phyloP scores from a whole-genome alignment of 2,113 vertebrate species.

The Callionymus lyra region DNA sequence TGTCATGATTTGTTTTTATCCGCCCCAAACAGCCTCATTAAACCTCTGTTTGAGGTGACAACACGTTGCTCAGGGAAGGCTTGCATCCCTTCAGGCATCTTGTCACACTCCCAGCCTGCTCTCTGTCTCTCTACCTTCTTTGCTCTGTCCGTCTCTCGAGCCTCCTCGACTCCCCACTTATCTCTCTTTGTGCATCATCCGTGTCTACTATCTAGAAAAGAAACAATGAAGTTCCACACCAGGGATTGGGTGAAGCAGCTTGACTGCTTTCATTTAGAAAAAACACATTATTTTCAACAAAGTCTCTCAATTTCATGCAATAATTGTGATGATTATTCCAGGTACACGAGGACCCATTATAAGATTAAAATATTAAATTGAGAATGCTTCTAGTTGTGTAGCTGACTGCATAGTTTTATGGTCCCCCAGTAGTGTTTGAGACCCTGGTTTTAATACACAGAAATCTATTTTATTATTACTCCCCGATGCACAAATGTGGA shows the following conservation, averaged over 20 bases:
- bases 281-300: no score
- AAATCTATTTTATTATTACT: no score
- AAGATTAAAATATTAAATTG: no score
- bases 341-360: no score
- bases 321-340: no score
- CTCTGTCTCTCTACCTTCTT: slow-evolving; percentile 10
- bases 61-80: slow-evolving; percentile 37
- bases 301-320: no score
- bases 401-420: no score
- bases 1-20: slow-evolving; percentile 53
- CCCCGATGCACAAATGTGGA: no score
- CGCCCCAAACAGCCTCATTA: slow-evolving; percentile 50
- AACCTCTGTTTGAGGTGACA: slow-evolving; percentile 49
- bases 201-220: slow-evolving; percentile 7
- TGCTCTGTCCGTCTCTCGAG: slow-evolving; percentile 12
- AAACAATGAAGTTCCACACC: slow-evolving; percentile 9
- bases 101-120: slow-evolving; percentile 36
- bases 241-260: background rate
- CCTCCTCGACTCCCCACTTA: background rate
- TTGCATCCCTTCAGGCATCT: slow-evolving; percentile 33
- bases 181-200: slow-evolving; percentile 1
- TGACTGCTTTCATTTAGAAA: no score
- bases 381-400: no score
- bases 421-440: no score
- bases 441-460: no score